Evolutionary conservation across 1,140 invertebrate species (phyloP), one percentile per base, ranked within the genome.

Genomic region (Cyrtorhinus lividipennis): DNA sequence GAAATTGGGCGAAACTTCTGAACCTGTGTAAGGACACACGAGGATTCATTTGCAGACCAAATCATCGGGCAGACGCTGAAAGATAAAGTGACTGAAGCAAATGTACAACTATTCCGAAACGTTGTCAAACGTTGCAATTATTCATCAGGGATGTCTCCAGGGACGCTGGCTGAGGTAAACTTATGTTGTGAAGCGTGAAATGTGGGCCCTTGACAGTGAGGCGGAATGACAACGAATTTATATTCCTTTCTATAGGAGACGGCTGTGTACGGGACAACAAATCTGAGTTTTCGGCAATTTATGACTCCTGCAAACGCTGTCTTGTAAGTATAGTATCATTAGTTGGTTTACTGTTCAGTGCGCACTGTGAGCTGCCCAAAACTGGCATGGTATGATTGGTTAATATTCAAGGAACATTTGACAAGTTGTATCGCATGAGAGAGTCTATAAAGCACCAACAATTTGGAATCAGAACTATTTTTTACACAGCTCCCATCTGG

Each of bases 281-380:
- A 59, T 38, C 15, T 48, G 13, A 63, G 27, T 20, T 56, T 59
- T 44, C 25, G 62, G 2, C 62, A 63, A 22, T 63, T 30, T 24
- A 63, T 63, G 62, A 63, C 62, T 10, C 62, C 62, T 23, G 62
- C 62, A 10, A 63, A 63, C 23, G 62, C 62, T 1, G 56, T 63
- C 1, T 20, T 63, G 62, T 63, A 46, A 63, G 62, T 63, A 22
- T 20, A 23, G 8, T 24, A 58, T 58, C 25, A 58, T 1, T 2
- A 58, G 23, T 58, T 44, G 38, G 38, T 44, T n/a, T 8, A 8
- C 38, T 44, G n/a, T 44, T 44, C 38, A 10, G 38, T 58, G 23
- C 24, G 18, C n/a, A 8, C 5, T 10, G 8, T 58, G 15, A 58
- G n/a, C n/a, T n/a, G n/a, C n/a, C n/a, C n/a, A n/a, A n/a, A n/a